phyloP scores from a whole-genome alignment of 2,797 vertebrate genomes.

The Ctenopoma kingsleyae region DNA sequence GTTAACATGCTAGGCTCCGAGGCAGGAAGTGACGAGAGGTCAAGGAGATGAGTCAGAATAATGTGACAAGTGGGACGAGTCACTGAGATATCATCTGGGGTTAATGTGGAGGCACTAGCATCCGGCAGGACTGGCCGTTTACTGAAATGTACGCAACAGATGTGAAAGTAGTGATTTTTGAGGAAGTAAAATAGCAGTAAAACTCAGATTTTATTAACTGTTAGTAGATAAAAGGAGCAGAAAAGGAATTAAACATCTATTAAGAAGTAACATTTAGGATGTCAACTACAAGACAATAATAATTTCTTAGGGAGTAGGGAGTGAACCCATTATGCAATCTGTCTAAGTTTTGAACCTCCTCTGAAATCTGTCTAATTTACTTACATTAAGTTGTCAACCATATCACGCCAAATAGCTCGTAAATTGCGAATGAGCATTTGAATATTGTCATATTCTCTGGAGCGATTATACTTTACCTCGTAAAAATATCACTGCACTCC shows the following conservation, averaged over 20 bases:
- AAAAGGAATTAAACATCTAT: slow-evolving; percentile 16
- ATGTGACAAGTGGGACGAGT: slow-evolving; percentile 61
- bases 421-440: slow-evolving; percentile 60
- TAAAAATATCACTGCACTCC: slow-evolving; percentile 62
- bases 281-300: slow-evolving; percentile 38
- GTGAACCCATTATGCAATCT: slow-evolving; percentile 50
- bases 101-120: slow-evolving; percentile 41
- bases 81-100: slow-evolving; percentile 55
- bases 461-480: slow-evolving; percentile 55
- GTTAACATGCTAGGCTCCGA: slow-evolving; percentile 56
- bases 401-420: slow-evolving; percentile 55
- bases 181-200: not conserved
- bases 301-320: slow-evolving; percentile 16
- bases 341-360: slow-evolving; percentile 43
- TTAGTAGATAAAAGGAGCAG: slow-evolving; percentile 14
- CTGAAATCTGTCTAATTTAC: slow-evolving; percentile 58
- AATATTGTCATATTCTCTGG: slow-evolving; percentile 58
- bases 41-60: slow-evolving; percentile 71
- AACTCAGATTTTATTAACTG: not conserved
- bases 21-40: slow-evolving; percentile 56
- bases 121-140: slow-evolving; percentile 25
- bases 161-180: slow-evolving; percentile 4
- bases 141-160: slow-evolving; percentile 28
- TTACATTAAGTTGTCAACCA: slow-evolving; percentile 69
- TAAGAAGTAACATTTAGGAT: slow-evolving; percentile 15